Evolutionary conservation across 2,113 vertebrate species (phyloP).

Genomic region (Talpa occidentalis): DNA sequence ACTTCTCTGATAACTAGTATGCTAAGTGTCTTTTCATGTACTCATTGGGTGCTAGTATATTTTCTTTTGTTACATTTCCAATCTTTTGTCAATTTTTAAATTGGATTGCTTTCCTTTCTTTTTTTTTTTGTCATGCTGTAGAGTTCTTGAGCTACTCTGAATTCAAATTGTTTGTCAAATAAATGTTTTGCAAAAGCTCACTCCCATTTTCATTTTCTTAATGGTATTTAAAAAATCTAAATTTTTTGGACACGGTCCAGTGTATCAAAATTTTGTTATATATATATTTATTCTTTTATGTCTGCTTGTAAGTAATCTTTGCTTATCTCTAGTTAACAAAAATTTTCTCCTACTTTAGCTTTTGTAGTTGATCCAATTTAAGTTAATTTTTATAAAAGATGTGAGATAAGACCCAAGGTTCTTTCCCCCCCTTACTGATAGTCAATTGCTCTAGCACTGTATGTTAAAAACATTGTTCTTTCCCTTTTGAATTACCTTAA

Average conservation of each 20-base stretch:
- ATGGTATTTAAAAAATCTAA: not conserved
- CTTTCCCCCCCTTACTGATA: not conserved
- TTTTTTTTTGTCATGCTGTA: not conserved
- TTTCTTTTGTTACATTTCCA: not conserved
- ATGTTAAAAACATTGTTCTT: not conserved
- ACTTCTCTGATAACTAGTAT: not conserved
- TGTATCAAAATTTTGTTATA: not conserved
- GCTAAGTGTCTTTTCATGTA: not conserved
- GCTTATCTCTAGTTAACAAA: not conserved
- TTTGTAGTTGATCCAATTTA: not conserved
- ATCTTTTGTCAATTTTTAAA: not conserved
- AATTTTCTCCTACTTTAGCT: not conserved
- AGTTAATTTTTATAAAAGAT: slow-evolving; percentile 16
- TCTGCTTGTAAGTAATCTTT: not conserved
- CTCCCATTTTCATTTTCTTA: not conserved
- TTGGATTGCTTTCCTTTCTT: not conserved
- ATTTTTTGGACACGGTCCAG: not conserved
- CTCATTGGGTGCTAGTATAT: not conserved
- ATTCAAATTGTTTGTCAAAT: not conserved
- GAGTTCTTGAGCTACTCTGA: slow-evolving; percentile 17
- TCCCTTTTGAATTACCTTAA: not conserved
- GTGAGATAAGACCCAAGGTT: not conserved
- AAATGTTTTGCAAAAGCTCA: not conserved
- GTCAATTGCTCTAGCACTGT: not conserved
- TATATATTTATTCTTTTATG: not conserved